Base-by-base conservation (phyloP, 2,797 vertebrate species). In the Chaenodraco wilsoni region DNA sequence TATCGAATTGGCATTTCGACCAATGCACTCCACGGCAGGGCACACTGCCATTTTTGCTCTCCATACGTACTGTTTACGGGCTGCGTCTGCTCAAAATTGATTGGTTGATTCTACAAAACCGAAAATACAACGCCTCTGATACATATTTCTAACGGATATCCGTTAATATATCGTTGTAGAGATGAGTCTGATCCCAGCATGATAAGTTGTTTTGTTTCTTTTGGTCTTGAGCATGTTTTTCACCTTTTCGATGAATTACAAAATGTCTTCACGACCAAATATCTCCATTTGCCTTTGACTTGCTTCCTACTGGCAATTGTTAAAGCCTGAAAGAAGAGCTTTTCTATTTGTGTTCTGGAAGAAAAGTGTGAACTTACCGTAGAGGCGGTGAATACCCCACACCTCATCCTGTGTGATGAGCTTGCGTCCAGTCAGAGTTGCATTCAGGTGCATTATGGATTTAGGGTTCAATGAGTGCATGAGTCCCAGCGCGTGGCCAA, bases 361-460 rank as follows among this genome's bases (percentile, higher is more conserved):
- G 50, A 50, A 37, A 40, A n/a, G 15, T 51, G 23, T 63, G 60
- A 71, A 71, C 88, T 0, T 89, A 99, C 98, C 98, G 0, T 99
- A 98, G 67, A 99, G 97, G 69, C 97, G 93, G 89, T 97, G 96
- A 81, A 99, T 81, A 5, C 98, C 98, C 98, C 98, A 98, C 88
- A 99, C 94, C 15, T 99, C 98, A 0, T 99, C 98, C 87, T 97
- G 97, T 0, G 97, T 97, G 85, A 99, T 96, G 0, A 85, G 87
- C 79, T 97, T 97, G 48, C 96, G 97, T 55, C 98, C 97, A 0
- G 96, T 97, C 90, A 99, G 67, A 0, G 98, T 99, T 72, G 98
- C 97, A 0, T 99, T 99, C 83, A 98, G 93, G 91, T 99, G 97
- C 98, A 99, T 99, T 80, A 99, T 95, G 19, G 98, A 96, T 0